phyloP scores from a whole-genome alignment of 2,113 vertebrate species.

The Podilymbus podiceps region DNA sequence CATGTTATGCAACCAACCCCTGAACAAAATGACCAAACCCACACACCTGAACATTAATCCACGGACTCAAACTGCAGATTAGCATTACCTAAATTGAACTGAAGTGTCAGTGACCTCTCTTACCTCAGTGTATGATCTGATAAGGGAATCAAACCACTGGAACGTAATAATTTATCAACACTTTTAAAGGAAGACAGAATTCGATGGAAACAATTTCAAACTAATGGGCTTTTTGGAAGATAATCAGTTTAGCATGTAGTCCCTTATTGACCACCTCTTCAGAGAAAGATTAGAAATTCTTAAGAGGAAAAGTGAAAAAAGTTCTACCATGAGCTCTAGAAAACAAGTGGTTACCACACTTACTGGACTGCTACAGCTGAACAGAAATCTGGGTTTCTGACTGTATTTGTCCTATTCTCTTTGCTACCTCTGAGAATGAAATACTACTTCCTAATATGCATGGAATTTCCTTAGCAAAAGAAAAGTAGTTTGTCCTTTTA shows the following conservation, averaged over 20 bases:
- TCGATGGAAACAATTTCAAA: background rate
- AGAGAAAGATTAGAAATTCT: background rate
- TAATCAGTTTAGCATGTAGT: background rate
- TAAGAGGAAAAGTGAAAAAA: background rate
- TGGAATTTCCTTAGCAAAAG: background rate
- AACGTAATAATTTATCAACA: background rate
- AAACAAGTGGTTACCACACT: background rate
- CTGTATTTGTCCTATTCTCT: background rate
- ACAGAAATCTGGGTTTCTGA: background rate
- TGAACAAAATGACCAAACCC: background rate
- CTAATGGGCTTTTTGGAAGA: background rate
- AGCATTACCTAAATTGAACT: background rate
- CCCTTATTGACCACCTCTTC: background rate
- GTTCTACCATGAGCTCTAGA: background rate
- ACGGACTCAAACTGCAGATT: background rate
- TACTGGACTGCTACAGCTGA: background rate
- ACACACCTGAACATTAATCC: constrained; percentile 46
- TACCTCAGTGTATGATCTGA: background rate
- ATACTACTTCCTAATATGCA: background rate
- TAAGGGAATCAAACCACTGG: background rate
- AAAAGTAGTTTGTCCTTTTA: background rate
- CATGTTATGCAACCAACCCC: background rate
- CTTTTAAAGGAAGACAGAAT: background rate
- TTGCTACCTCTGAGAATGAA: background rate
- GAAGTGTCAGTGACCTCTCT: background rate